These are phyloP conservation scores for Heteromormyrus szaboi DNA, from an alignment of 2,797 vertebrate genomes.

Conservation along the genomic window DNA sequence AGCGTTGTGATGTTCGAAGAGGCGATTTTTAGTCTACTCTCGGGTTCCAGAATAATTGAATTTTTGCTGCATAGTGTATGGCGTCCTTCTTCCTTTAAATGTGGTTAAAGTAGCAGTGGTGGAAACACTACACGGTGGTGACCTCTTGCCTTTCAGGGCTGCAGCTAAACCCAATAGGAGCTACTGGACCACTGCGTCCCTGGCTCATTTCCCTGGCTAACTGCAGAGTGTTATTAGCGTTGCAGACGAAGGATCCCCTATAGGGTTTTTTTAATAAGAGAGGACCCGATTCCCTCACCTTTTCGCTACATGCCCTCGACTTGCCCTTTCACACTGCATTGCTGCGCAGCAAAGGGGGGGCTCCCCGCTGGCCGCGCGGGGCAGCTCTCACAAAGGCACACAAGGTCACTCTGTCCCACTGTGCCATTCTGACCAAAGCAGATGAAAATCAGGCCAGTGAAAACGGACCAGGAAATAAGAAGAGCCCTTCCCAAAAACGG, in stretches of 20 bases:
- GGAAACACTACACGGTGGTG: not conserved
- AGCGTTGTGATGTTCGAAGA: not conserved
- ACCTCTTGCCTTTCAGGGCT: not conserved
- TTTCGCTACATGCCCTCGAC: not conserved
- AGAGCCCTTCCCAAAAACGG: not conserved
- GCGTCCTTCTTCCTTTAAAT: not conserved
- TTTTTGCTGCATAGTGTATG: not conserved
- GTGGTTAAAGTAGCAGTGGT: not conserved
- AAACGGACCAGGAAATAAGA: not conserved
- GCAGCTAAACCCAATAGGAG: not conserved
- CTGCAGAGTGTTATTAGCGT: not conserved
- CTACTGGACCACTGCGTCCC: not conserved
- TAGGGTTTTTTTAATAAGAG: constrained; percentile 8
- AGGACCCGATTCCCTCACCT: not conserved
- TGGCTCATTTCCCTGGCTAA: not conserved
- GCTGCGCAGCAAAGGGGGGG: not conserved
- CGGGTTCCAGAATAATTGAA: not conserved
- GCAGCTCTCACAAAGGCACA: not conserved
- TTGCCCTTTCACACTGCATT: not conserved
- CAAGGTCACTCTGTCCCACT: not conserved
- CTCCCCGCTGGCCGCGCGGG: not conserved
- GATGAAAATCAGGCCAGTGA: not conserved
- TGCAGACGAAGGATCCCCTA: not conserved
- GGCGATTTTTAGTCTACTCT: too few relatives aligned
- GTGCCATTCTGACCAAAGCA: not conserved